Conservation (phyloP, 2,888 invertebrate genomes). For the Polydesmus complanatus region DNA sequence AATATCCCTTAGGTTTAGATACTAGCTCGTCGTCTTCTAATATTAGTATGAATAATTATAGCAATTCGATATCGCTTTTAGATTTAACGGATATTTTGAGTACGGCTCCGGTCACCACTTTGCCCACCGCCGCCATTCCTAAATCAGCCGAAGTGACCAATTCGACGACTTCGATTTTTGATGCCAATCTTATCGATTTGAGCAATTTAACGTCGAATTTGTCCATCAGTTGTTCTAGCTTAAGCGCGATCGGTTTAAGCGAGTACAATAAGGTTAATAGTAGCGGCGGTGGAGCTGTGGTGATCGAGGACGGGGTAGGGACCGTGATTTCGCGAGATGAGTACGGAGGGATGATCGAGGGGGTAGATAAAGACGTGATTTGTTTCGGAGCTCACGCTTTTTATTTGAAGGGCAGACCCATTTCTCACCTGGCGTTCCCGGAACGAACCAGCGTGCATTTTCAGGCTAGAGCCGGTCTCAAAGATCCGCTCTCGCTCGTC, state of each 20-base stretch:
- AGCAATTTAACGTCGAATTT: neutral
- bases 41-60: no score
- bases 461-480: neutral
- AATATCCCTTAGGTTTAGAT: neutral
- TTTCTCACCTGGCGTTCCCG: slow-evolving; percentile 1
- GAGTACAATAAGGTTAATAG: neutral
- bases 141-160: neutral
- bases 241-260: neutral
- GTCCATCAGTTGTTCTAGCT: neutral
- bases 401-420: slow-evolving; percentile 3
- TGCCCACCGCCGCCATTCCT: neutral
- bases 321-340: neutral
- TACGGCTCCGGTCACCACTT: neutral
- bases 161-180: neutral
- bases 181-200: neutral
- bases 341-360: slow-evolving; percentile 4
- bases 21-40: no score
- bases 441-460: slow-evolving; percentile 2
- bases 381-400: slow-evolving; percentile 3
- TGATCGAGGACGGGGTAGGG: neutral
- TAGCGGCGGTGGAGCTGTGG: neutral
- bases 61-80: no score
- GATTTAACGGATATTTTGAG: no score
- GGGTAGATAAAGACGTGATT: neutral
- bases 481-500: neutral